Evolutionary conservation across 92 coral and sea anemone genomes (phyloP), one percentile per base, ranked within the genome.

Genomic region (Phymanthus crucifer): DNA sequence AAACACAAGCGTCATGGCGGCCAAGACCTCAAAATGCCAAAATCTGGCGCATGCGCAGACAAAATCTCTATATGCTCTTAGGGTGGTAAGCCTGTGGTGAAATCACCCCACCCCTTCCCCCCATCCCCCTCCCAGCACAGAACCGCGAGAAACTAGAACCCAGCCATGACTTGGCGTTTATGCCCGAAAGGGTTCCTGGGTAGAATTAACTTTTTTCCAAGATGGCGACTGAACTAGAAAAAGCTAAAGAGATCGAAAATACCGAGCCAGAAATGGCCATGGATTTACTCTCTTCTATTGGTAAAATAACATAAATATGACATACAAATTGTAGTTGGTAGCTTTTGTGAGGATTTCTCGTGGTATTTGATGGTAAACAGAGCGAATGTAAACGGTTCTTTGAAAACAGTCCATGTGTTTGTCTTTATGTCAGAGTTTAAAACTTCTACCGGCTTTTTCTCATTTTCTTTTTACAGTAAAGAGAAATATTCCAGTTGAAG

Each of bases 171-270:
- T 74, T 47, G 2, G 77, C 84, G 56, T 54, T 52, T 81, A 50
- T 72, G 40, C 52, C 24, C 84, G 78, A 72, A 7, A 68, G 32
- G 84, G 65, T 34, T 69, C 85, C 46, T 54, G 91, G 91, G 75
- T 50, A 78, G 26, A 14, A 35, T 17, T 21, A 29, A 56, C 26
- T 47, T 29, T 50, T n/a, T 47, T 74, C 77, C 90, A 92, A 95
- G 83, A 93, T 95, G 99, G 99, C 97, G 97, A 76, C 77, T 52
- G 96, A 93, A 78, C 87, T 95, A 1, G 94, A 93, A 72, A 83
- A 88, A 66, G 99, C 96, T 0, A 92, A 81, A 73, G 96, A 93
- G 78, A 73, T 95, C 33, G 83, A 91, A 83, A 86, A 76, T 78
- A 83, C 97, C 33, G 86, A 88, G 61, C 99, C 97, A 5, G 94